Conservation (phyloP, 2,888 invertebrate species). For the Drosophila longiperda region DNA sequence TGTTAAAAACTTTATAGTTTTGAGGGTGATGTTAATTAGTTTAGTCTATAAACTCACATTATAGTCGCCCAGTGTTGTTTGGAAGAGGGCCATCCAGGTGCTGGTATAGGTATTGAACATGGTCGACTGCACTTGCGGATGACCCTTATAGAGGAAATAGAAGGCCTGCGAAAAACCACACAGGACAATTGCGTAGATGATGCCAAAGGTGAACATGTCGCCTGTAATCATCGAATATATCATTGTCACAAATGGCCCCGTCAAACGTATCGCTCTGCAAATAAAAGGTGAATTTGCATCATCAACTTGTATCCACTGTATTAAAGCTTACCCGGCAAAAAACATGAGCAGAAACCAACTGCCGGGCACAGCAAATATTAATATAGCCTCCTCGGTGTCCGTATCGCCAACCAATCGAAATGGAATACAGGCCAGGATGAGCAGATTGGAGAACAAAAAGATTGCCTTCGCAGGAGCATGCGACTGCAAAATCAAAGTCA, state of each 20-base stretch:
- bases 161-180: slow-evolving; percentile 98
- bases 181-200: slow-evolving; percentile 97
- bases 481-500: slow-evolving; percentile 86
- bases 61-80: slow-evolving; percentile 98
- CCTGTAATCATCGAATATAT: slow-evolving; percentile 99
- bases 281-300: slow-evolving; percentile 30
- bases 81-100: slow-evolving; percentile 99
- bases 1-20: too few relatives aligned
- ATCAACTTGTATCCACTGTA: background rate
- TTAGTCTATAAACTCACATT: slow-evolving; percentile 88
- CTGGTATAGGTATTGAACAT: slow-evolving; percentile 93
- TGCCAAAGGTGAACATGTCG: slow-evolving; percentile 99
- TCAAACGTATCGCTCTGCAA: slow-evolving; percentile 94
- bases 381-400: slow-evolving; percentile 94
- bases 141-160: slow-evolving; percentile 97
- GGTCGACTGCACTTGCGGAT: slow-evolving; percentile 92
- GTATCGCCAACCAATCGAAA: slow-evolving; percentile 91
- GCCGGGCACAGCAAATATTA: slow-evolving; percentile 96
- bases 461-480: slow-evolving; percentile 98
- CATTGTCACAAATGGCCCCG: slow-evolving; percentile 99
- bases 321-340: slow-evolving; percentile 94
- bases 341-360: slow-evolving; percentile 99
- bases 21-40: background rate
- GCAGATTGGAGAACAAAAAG: slow-evolving; percentile 95
- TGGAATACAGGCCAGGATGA: slow-evolving; percentile 95